Evolutionary conservation across 1,140 invertebrate genomes (phyloP).

Genomic region (Neodiprion lecontei): DNA sequence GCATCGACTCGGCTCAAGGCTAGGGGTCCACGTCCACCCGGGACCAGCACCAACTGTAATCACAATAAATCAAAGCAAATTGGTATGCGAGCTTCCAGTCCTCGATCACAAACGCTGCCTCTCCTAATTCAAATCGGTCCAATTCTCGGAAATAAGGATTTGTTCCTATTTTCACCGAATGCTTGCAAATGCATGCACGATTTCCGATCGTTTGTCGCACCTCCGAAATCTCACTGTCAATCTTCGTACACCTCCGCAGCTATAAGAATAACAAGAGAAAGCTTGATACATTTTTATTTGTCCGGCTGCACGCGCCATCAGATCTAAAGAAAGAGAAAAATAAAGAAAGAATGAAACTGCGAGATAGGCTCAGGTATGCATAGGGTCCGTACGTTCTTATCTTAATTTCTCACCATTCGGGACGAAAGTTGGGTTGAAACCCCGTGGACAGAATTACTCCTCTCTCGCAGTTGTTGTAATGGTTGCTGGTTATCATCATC

Average conservation of each 20-base stretch:
- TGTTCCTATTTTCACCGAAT: too few species aligned
- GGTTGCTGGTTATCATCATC: background rate
- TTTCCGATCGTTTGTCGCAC: too few species aligned
- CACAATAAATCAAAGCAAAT: constrained; percentile 2
- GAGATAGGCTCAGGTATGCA: background rate
- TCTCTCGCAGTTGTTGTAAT: background rate
- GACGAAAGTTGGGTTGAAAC: background rate
- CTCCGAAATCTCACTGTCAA: too few species aligned
- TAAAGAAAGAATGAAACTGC: background rate
- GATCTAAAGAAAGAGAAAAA: too few species aligned
- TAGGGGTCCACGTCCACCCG: background rate
- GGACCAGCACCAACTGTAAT: background rate
- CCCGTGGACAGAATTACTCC: background rate
- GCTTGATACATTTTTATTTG: too few species aligned
- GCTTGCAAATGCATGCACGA: too few species aligned
- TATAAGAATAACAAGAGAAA: too few species aligned
- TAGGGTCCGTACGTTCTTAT: background rate
- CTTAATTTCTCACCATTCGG: constrained; percentile 2
- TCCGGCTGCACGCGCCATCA: too few species aligned
- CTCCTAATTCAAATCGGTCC: too few species aligned
- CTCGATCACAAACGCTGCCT: background rate
- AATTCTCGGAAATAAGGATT: too few species aligned
- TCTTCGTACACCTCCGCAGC: too few species aligned
- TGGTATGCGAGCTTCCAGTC: background rate
- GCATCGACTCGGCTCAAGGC: background rate